Conservation (phyloP, 2,113 vertebrate genomes). For the Myrmecobius fasciatus region DNA sequence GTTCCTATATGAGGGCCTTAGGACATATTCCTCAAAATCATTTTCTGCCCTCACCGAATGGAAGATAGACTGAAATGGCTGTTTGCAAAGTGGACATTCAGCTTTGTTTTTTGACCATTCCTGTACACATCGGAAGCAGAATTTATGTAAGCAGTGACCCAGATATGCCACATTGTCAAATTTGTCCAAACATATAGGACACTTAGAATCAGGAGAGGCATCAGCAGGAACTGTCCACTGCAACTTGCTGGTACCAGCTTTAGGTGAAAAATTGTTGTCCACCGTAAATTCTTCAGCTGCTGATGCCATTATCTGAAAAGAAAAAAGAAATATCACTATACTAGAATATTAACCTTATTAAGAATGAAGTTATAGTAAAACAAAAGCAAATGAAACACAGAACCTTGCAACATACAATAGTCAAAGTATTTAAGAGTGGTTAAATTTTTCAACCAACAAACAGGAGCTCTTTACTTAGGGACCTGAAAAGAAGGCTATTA, state of each 20-base stretch:
- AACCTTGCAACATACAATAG: slow-evolving; percentile 35
- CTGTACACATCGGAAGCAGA: slow-evolving; percentile 96
- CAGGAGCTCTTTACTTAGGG: neutral
- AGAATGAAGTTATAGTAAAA: slow-evolving; percentile 32
- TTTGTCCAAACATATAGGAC: slow-evolving; percentile 96
- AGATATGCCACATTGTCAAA: slow-evolving; percentile 95
- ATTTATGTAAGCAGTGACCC: slow-evolving; percentile 94
- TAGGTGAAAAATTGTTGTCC: slow-evolving; percentile 81
- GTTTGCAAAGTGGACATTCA: slow-evolving; percentile 97
- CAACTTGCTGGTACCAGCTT: slow-evolving; percentile 84
- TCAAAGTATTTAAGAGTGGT: slow-evolving; percentile 25
- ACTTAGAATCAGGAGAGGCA: slow-evolving; percentile 96
- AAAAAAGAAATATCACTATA: slow-evolving; percentile 68
- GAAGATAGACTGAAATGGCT: slow-evolving; percentile 95
- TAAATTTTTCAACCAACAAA: neutral
- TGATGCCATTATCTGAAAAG: slow-evolving; percentile 87
- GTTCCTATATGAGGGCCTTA: slow-evolving; percentile 84
- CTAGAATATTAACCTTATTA: neutral
- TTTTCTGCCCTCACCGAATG: slow-evolving; percentile 94
- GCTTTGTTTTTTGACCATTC: slow-evolving; percentile 99
- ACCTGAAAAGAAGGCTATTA: neutral
- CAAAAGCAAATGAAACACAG: slow-evolving; percentile 18
- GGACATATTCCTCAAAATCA: slow-evolving; percentile 92
- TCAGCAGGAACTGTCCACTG: slow-evolving; percentile 84
- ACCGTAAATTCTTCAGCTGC: slow-evolving; percentile 86